Percentiles rank a stretch among this genome's conserved stretches.
phyloP scores from a whole-genome alignment of 1,140 invertebrate species.

The Ptiloglossa arizonensis region DNA sequence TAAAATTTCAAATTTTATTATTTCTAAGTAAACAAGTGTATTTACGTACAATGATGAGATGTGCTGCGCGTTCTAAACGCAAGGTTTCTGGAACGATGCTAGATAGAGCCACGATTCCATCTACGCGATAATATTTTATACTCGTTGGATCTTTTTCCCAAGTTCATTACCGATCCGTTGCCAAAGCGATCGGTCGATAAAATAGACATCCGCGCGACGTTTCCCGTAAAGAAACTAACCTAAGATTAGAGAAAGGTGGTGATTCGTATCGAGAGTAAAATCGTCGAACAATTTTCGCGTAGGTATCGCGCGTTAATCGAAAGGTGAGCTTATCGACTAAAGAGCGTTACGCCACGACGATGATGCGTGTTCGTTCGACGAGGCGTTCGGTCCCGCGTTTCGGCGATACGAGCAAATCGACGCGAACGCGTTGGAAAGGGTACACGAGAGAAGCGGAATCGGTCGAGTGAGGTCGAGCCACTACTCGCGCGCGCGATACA shows the following conservation, averaged over 20 bases:
- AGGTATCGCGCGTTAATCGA: constrained; percentile 2
- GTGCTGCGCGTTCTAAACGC: neutral
- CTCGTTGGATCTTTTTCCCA: no score
- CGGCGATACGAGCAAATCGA: neutral
- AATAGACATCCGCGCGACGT: no score
- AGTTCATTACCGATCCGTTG: no score
- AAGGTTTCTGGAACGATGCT: neutral
- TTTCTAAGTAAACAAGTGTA: neutral
- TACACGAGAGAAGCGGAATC: constrained; percentile 1
- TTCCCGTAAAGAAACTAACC: no score
- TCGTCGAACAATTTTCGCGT: no score
- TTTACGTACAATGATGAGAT: neutral
- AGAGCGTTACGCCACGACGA: neutral
- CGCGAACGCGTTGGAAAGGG: constrained; percentile 36
- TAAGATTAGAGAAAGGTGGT: no score
- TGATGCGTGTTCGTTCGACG: neutral
- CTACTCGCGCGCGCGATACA: constrained; percentile 29
- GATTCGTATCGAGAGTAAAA: no score
- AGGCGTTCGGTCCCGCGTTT: neutral
- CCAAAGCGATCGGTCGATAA: no score
- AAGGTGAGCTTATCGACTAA: constrained; percentile 19
- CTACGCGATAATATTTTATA: no score
- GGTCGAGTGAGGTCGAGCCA: constrained; percentile 47
- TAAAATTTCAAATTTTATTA: constrained; percentile 3
- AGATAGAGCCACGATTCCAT: no score